Base-by-base conservation (phyloP, 1,140 invertebrate species). In the Zaprionus vittiger region DNA sequence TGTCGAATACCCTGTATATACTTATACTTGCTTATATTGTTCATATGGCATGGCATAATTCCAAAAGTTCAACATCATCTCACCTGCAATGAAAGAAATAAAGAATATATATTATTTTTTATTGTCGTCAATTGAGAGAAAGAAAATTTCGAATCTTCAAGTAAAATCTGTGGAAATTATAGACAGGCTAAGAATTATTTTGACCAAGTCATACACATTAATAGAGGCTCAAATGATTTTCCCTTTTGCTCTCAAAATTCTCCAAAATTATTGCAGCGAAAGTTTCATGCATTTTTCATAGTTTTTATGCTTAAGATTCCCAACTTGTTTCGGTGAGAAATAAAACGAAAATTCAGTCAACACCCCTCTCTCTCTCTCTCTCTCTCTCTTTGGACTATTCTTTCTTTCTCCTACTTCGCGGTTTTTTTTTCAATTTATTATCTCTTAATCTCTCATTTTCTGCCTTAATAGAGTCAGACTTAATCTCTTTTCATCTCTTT, bases 21-120 rank as follows among this genome's bases (percentile, higher is more conserved):
- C 41, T 49, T 17, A 15, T 59, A 71, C 69, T 66, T 64, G 67
- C 60, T 24, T 64, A n/a, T 11, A 31, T n/a, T 5, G 5, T 41
- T 4, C n/a, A 22, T 12, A 11, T 15, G n/a, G 26, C 9, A 1
- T 9, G 9, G 24, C 3, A 15, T 41, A 41, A 5, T 57, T 67
- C 7, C 11, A 55, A 28, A 20, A 5, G 24, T 37, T 15, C 17
- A 22, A 12, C 65, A 47, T 20, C 55, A 26, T 47, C 41, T 68
- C 61, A 69, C 66, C 66, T 61, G 20, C 7, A 69, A 69, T 5
- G 2, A 37, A 24, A 44, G 7, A 47, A 37, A 24, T 5, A 61
- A 14, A 69, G 15, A 37, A 24, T 11, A 38, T 15, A 4, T 31
- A 20, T 57, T 4, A 5, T 7, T 5, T 7, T 5, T 52, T 12